Evolutionary conservation across 2,113 vertebrate genomes (phyloP).

Genomic region (Nothocercus julius): DNA sequence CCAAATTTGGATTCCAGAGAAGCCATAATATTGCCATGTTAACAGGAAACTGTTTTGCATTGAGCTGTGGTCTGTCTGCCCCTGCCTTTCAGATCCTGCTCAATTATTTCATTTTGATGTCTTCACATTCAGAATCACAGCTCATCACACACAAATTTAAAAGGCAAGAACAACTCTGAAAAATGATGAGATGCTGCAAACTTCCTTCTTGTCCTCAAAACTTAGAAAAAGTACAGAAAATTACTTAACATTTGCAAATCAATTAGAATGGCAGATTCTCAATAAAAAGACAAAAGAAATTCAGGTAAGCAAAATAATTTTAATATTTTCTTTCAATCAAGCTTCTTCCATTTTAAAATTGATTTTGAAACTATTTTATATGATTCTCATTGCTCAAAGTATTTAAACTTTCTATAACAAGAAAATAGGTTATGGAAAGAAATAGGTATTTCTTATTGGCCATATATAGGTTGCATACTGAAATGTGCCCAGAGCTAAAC

Average conservation of each 20-base stretch:
- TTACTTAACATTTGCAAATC: neutral
- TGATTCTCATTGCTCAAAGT: neutral
- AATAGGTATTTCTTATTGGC: conserved; percentile 16
- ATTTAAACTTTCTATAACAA: neutral
- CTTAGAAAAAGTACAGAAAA: neutral
- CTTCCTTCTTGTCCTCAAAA: neutral
- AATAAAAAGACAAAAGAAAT: neutral
- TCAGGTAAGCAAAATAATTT: neutral
- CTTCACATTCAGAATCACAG: neutral
- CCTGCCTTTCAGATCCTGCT: neutral
- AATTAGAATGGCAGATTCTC: neutral
- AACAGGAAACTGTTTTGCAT: neutral
- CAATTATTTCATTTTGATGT: neutral
- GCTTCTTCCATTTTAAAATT: conserved; percentile 1
- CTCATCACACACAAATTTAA: neutral
- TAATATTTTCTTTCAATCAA: neutral
- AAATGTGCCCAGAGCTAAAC: conserved; percentile 58
- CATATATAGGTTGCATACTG: conserved; percentile 47
- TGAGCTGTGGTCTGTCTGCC: neutral
- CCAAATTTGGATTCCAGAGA: neutral
- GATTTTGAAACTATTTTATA: conserved; percentile 17
- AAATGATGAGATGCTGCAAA: neutral
- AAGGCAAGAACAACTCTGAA: neutral
- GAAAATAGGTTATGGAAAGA: conserved; percentile 55
- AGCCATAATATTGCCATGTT: neutral